These are phyloP conservation scores for Sterrhoptilus dennistouni DNA, from an alignment of 2,113 vertebrate species.

Conservation along the genomic window DNA sequence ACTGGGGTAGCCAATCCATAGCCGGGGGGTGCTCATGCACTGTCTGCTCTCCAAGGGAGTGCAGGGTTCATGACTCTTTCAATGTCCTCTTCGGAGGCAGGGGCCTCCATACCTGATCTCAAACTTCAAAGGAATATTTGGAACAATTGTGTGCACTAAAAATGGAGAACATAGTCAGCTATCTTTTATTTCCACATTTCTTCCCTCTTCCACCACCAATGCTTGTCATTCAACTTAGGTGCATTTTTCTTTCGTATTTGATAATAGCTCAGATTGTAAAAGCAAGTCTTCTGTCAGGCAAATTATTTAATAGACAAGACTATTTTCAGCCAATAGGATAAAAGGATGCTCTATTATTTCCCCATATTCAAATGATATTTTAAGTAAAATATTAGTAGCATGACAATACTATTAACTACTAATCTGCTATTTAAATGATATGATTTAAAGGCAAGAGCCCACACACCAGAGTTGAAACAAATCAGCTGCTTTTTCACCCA, in stretches of 20 bases:
- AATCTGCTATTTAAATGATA: not conserved
- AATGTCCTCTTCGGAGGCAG: too few relatives aligned
- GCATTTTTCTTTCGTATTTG: not conserved
- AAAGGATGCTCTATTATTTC: not conserved
- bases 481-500: not conserved
- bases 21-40: too few relatives aligned
- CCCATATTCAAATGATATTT: not conserved
- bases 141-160: not conserved
- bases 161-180: not conserved
- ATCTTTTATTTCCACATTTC: not conserved
- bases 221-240: not conserved
- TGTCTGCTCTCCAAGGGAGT: too few relatives aligned
- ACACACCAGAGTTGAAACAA: not conserved
- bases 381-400: not conserved
- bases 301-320: not conserved
- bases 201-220: not conserved
- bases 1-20: too few relatives aligned
- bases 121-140: not conserved
- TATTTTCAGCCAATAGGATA: not conserved
- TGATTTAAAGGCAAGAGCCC: not conserved
- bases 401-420: not conserved
- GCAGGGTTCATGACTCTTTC: too few relatives aligned
- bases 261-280: not conserved
- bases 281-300: not conserved
- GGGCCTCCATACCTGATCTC: too few relatives aligned